These are phyloP conservation scores for Pangasius mekongensis DNA, from an alignment of 2,797 vertebrate species.

Conservation along the genomic window DNA sequence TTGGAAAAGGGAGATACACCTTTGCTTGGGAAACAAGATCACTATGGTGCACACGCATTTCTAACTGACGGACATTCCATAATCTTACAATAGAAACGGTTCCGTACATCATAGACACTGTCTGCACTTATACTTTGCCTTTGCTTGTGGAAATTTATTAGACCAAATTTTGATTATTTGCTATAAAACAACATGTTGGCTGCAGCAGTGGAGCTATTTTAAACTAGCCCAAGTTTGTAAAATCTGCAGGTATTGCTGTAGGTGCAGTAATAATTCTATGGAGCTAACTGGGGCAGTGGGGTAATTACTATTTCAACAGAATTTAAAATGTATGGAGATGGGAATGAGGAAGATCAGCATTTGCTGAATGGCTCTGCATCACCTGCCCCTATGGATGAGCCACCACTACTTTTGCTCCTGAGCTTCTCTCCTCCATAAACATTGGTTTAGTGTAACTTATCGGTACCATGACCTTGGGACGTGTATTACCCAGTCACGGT, in stretches of 20 bases:
- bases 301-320: neutral
- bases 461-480: conserved; percentile 6
- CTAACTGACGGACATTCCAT: neutral
- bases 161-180: neutral
- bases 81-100: neutral
- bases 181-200: neutral
- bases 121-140: neutral
- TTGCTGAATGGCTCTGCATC: too few relatives aligned
- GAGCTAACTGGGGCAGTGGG: neutral
- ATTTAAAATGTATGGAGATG: neutral
- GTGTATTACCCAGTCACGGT: conserved; percentile 15
- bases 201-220: too few relatives aligned
- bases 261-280: neutral
- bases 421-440: neutral
- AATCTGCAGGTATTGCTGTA: neutral
- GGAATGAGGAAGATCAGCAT: neutral
- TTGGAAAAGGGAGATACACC: neutral
- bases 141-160: neutral
- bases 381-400: neutral
- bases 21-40: neutral
- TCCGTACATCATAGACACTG: neutral
- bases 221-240: neutral
- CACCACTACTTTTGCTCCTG: neutral
- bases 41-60: neutral
- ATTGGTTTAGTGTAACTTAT: conserved; percentile 13